Conservation (phyloP, 2,113 vertebrate species). For the Psittacula cyanocephala region DNA sequence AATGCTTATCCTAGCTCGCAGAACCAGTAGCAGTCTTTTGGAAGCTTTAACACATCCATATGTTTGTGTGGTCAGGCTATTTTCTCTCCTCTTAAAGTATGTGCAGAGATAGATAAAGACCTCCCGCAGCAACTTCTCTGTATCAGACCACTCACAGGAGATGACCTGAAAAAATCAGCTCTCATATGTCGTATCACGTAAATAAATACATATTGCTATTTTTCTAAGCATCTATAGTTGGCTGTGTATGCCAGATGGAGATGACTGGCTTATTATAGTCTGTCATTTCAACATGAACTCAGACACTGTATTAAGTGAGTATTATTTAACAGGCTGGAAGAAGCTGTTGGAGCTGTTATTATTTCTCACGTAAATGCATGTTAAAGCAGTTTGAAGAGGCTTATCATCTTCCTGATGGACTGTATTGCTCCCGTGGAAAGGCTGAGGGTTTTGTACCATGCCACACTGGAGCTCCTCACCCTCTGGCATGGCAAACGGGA, state of each 20-base stretch:
- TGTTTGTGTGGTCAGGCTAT: neutral
- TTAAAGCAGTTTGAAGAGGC: neutral
- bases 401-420: neutral
- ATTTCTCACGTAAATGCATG: conserved; percentile 42
- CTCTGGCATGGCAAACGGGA: neutral
- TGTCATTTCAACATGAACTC: conserved; percentile 33
- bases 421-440: neutral
- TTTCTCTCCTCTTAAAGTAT: neutral
- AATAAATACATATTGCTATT: conserved; percentile 33
- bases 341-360: conserved; percentile 53
- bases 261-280: conserved; percentile 36
- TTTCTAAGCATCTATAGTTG: neutral
- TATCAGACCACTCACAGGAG: neutral
- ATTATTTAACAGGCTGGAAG: conserved; percentile 60
- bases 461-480: neutral
- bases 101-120: neutral
- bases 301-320: conserved; percentile 19
- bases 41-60: neutral
- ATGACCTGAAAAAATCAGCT: conserved; percentile 15
- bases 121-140: neutral
- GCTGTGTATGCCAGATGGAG: neutral
- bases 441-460: neutral
- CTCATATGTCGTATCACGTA: neutral
- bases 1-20: neutral
- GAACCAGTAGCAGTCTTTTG: neutral